Conservation (phyloP, 2,888 invertebrate genomes). For the Melikaiella ostensackeni region DNA sequence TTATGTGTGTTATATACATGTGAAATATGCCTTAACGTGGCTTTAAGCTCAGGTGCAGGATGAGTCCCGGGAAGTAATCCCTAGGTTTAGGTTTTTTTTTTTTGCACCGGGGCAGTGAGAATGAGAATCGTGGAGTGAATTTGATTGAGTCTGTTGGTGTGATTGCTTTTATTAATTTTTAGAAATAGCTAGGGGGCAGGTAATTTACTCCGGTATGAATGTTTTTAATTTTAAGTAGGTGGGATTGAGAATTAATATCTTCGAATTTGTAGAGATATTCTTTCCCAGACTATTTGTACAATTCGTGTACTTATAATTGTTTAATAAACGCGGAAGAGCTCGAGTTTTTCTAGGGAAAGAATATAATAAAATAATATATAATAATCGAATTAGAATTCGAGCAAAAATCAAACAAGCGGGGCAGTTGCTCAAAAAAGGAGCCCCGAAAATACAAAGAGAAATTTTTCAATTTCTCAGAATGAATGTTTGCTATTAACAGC, state of each 20-base stretch:
- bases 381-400: neutral
- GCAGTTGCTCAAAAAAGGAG: neutral
- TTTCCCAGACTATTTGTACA: neutral
- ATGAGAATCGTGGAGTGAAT: neutral
- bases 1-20: too few relatives aligned
- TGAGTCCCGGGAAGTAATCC: neutral
- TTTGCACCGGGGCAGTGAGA: neutral
- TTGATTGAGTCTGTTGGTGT: neutral
- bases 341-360: neutral
- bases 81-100: neutral
- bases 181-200: constrained; percentile 4
- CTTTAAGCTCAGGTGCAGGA: neutral
- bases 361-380: neutral
- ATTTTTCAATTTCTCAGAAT: neutral
- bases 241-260: neutral
- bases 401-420: neutral
- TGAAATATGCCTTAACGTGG: neutral
- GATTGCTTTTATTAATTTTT: neutral
- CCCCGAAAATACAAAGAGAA: neutral
- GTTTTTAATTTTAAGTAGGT: neutral
- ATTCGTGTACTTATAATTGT: too few relatives aligned
- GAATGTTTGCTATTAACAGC: neutral
- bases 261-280: neutral
- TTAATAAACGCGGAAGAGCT: too few relatives aligned
- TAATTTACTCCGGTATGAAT: neutral